phyloP scores from a whole-genome alignment of 2,113 vertebrate species.

The Podilymbus podiceps region DNA sequence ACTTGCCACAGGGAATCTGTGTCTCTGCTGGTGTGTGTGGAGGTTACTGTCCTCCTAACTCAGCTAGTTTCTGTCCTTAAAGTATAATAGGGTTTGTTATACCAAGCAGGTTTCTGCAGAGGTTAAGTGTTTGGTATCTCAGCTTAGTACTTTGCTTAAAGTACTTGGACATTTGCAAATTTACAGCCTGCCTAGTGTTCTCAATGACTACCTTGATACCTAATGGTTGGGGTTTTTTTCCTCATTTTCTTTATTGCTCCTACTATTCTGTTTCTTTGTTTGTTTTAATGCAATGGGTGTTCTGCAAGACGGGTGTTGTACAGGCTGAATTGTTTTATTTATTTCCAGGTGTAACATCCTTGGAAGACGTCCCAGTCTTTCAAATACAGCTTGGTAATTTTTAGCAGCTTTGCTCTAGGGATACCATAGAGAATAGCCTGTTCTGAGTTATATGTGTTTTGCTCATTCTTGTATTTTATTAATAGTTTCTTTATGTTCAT shows the following conservation, averaged over 20 bases:
- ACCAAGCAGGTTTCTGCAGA: background rate
- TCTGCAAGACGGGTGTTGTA: constrained; percentile 28
- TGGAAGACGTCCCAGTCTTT: constrained; percentile 35
- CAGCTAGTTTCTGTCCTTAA: background rate
- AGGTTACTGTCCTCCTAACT: background rate
- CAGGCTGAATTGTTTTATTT: constrained; percentile 12
- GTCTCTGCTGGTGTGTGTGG: background rate
- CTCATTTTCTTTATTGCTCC: background rate
- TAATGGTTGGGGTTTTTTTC: background rate
- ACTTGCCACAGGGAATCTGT: background rate
- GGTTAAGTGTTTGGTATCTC: background rate
- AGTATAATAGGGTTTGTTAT: background rate
- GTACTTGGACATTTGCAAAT: background rate
- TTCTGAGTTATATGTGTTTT: background rate
- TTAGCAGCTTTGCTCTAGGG: background rate
- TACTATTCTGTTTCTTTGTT: background rate
- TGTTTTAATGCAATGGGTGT: background rate
- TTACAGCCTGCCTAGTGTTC: background rate
- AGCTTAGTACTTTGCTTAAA: background rate
- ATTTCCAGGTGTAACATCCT: constrained; percentile 44
- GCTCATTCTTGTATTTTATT: background rate
- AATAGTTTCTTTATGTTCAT: background rate
- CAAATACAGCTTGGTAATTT: background rate
- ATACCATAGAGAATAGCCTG: background rate
- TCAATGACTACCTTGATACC: background rate